phyloP scores from a whole-genome alignment of 2,113 vertebrate genomes.

The Spilogale gracilis region DNA sequence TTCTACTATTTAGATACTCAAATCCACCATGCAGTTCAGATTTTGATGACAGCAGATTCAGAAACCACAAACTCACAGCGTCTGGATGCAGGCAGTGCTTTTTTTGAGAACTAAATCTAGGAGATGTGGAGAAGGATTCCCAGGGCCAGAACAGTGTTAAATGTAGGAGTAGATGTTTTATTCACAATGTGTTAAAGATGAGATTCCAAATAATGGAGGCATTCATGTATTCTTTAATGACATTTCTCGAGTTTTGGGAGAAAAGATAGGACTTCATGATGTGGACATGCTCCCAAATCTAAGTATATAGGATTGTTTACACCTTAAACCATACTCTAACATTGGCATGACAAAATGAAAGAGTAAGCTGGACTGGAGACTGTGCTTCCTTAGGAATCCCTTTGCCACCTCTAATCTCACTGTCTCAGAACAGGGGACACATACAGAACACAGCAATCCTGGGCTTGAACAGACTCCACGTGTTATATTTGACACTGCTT shows the following conservation, averaged over 20 bases:
- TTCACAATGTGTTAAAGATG: not conserved
- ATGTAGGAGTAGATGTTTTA: not conserved
- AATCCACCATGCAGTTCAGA: not conserved
- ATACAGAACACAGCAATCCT: not conserved
- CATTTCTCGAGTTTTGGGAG: not conserved
- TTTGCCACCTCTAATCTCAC: not conserved
- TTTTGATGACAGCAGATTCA: not conserved
- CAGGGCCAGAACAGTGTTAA: not conserved
- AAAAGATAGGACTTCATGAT: not conserved
- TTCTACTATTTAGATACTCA: not conserved
- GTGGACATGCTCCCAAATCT: not conserved
- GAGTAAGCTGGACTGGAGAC: not conserved
- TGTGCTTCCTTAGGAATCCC: not conserved
- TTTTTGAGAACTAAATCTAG: not conserved
- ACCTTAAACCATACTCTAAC: not conserved
- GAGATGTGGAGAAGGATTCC: not conserved
- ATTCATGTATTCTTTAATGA: not conserved
- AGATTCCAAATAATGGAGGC: not conserved
- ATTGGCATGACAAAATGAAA: not conserved
- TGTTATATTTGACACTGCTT: not conserved
- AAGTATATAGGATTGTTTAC: not conserved
- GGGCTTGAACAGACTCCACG: not conserved
- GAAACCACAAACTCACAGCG: not conserved
- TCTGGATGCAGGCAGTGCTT: not conserved
- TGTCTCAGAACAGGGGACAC: not conserved